Conservation (phyloP, 2,888 invertebrate species). For the Zygothrica quintamaculata region DNA sequence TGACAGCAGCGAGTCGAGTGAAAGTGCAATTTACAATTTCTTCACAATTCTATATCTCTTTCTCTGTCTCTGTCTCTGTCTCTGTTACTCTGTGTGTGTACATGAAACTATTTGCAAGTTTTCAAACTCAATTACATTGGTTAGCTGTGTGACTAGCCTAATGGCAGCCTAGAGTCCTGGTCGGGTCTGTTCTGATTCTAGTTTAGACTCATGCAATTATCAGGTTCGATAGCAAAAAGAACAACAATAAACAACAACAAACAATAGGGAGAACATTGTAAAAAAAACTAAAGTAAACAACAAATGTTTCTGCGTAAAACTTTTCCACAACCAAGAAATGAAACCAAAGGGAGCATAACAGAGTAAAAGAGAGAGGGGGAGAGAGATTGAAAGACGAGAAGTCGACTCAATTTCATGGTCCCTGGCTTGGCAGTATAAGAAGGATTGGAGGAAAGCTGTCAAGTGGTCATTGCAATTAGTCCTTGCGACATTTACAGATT, state of each 20-base stretch:
- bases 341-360: too few relatives aligned
- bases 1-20: slow-evolving; percentile 17
- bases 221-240: slow-evolving; percentile 57
- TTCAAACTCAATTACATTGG: slow-evolving; percentile 66
- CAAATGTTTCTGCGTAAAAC: slow-evolving; percentile 55
- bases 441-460: slow-evolving; percentile 14
- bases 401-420: slow-evolving; percentile 37
- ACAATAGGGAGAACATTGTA: slow-evolving; percentile 3
- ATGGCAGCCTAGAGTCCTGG: slow-evolving; percentile 41
- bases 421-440: slow-evolving; percentile 1
- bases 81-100: too few relatives aligned
- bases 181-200: slow-evolving; percentile 12
- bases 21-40: slow-evolving; percentile 60
- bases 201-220: slow-evolving; percentile 43
- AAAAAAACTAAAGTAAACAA: slow-evolving; percentile 39
- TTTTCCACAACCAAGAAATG: slow-evolving; percentile 38
- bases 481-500: slow-evolving; percentile 67
- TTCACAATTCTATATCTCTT: slow-evolving; percentile 17
- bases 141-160: slow-evolving; percentile 28
- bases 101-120: slow-evolving; percentile 61
- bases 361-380: too few relatives aligned
- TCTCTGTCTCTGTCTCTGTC: slow-evolving; percentile 12
- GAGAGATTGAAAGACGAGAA: too few relatives aligned
- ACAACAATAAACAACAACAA: slow-evolving; percentile 17
- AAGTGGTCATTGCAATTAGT: slow-evolving; percentile 61